Evolutionary conservation across 1,140 invertebrate genomes (phyloP).

Genomic region (Brachionus rubens): DNA sequence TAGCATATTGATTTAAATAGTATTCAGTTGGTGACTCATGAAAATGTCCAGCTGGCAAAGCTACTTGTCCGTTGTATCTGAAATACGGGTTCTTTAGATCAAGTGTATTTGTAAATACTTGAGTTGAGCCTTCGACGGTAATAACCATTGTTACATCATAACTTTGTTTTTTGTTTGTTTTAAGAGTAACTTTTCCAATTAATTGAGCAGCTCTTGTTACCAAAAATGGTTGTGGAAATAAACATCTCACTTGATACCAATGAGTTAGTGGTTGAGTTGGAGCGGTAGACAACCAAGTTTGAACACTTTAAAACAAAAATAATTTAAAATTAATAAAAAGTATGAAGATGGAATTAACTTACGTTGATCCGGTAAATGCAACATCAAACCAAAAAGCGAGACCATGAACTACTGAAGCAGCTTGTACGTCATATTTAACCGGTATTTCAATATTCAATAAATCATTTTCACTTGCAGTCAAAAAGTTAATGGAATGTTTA

Average conservation of each 20-base stretch:
- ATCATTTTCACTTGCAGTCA: conserved; percentile 84
- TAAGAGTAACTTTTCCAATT: conserved; percentile 78
- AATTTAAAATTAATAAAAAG: conserved; percentile 4
- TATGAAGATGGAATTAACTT: too few species aligned
- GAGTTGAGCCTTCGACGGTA: conserved; percentile 78
- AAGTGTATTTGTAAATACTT: conserved; percentile 72
- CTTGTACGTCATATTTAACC: conserved; percentile 83
- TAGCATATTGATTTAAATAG: conserved; percentile 7
- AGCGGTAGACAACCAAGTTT: conserved; percentile 94
- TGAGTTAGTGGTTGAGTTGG: conserved; percentile 97
- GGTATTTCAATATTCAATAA: conserved; percentile 93
- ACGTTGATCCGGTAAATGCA: conserved; percentile 84
- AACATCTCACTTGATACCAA: conserved; percentile 98
- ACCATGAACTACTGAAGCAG: conserved; percentile 91
- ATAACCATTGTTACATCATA: conserved; percentile 98
- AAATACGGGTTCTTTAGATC: conserved; percentile 99
- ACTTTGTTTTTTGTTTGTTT: conserved; percentile 91
- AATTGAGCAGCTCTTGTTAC: conserved; percentile 88
- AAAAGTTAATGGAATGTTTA: conserved; percentile 91
- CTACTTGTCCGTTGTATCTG: conserved; percentile 48
- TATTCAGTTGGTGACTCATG: conserved; percentile 44
- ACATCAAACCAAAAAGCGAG: conserved; percentile 99
- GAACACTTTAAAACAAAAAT: conserved; percentile 63
- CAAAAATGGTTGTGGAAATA: conserved; percentile 87
- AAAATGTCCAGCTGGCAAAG: conserved; percentile 24